These are phyloP conservation scores for Staurois parvus DNA, from an alignment of 2,797 vertebrate genomes.

Conservation along the genomic window DNA sequence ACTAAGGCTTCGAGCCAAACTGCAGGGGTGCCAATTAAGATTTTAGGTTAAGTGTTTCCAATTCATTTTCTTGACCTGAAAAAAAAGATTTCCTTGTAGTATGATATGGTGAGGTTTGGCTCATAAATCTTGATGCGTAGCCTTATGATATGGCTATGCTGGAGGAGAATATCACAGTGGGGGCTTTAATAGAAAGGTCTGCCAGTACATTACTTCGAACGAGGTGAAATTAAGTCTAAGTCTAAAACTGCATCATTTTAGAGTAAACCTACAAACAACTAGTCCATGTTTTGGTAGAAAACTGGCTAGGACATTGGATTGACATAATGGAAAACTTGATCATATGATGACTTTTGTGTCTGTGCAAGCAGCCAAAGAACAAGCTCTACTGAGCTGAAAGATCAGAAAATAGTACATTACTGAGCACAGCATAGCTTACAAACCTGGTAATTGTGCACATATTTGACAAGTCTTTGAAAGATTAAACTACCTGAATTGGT, in stretches of 20 bases:
- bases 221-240: too few relatives aligned
- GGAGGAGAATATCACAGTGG: not conserved
- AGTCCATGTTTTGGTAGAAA: too few relatives aligned
- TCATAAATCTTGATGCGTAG: conserved; percentile 25
- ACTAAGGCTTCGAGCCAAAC: conserved; percentile 26
- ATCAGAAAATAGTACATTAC: too few relatives aligned
- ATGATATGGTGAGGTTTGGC: conserved; percentile 17
- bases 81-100: conserved; percentile 16
- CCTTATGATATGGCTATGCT: not conserved
- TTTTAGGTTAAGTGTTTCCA: conserved; percentile 55
- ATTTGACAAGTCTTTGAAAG: too few relatives aligned
- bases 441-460: too few relatives aligned
- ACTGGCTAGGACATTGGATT: not conserved
- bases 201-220: not conserved
- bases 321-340: not conserved
- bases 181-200: not conserved
- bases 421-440: too few relatives aligned
- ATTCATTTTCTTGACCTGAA: conserved; percentile 41
- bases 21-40: conserved; percentile 50
- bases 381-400: too few relatives aligned
- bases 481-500: too few relatives aligned
- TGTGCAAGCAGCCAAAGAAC: not conserved
- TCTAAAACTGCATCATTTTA: too few relatives aligned
- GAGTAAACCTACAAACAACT: too few relatives aligned
- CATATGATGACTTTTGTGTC: not conserved